phyloP scores from a whole-genome alignment of 1,140 invertebrate genomes.

The Drosophila varians region DNA sequence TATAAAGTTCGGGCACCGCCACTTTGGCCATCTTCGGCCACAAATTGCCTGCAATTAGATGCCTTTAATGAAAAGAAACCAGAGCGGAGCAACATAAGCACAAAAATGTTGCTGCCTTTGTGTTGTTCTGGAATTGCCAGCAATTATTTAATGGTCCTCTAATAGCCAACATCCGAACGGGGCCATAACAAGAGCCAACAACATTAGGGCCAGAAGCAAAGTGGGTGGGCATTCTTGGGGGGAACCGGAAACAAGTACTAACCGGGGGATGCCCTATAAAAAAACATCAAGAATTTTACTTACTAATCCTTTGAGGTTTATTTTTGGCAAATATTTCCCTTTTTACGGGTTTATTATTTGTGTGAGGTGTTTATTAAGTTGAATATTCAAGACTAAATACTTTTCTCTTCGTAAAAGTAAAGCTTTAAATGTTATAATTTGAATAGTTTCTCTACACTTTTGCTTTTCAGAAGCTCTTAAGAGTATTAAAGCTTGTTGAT shows the following conservation, averaged over 20 bases:
- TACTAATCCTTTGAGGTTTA: background rate
- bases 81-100: conserved; percentile 25
- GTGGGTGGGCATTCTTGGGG: conserved; percentile 3
- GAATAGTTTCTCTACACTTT: background rate
- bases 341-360: background rate
- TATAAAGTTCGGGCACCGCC: conserved; percentile 49
- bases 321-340: background rate
- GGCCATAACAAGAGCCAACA: conserved; percentile 61
- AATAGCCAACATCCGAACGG: conserved; percentile 79
- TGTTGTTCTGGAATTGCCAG: conserved; percentile 66
- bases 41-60: conserved; percentile 76
- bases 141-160: conserved; percentile 80
- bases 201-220: conserved; percentile 34
- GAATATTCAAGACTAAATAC: background rate
- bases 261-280: conserved; percentile 7
- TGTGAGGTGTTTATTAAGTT: background rate
- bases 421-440: background rate
- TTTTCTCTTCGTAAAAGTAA: background rate
- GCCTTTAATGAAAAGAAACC: conserved; percentile 49
- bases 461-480: conserved; percentile 1
- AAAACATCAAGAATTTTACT: background rate
- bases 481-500: conserved; percentile 23
- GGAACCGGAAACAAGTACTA: conserved; percentile 5
- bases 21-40: conserved; percentile 38
- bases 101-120: conserved; percentile 37